These are phyloP conservation scores for Poeciliopsis turrubarensis DNA, from an alignment of 2,113 vertebrate species.

Conservation along the genomic window DNA sequence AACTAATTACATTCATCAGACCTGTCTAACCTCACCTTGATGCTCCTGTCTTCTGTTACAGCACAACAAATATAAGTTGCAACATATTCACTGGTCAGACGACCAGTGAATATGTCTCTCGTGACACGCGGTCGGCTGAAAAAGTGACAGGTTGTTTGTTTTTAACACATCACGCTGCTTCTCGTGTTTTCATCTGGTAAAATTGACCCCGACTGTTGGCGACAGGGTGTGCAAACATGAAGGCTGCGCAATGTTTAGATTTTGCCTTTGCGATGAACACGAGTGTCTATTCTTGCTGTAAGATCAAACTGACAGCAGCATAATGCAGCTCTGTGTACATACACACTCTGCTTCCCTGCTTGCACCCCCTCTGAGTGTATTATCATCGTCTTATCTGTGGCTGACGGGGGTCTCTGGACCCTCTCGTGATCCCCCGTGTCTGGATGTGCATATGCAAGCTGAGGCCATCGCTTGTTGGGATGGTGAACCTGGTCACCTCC, in stretches of 20 bases:
- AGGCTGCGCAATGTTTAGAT: conserved; percentile 10
- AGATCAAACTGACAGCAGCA: conserved; percentile 30
- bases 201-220: conserved; percentile 2
- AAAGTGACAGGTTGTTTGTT: neutral
- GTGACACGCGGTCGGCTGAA: neutral
- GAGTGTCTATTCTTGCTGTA: conserved; percentile 4
- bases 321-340: conserved; percentile 32
- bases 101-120: neutral
- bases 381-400: conserved; percentile 57
- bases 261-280: conserved; percentile 27
- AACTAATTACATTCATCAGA: conserved; percentile 8
- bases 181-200: neutral
- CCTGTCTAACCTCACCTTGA: neutral
- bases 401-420: conserved; percentile 36
- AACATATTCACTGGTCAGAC: neutral
- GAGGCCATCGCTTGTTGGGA: conserved; percentile 44
- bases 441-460: conserved; percentile 25
- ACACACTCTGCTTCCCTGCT: conserved; percentile 35
- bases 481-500: conserved; percentile 73
- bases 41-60: neutral
- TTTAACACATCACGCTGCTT: neutral
- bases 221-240: conserved; percentile 24
- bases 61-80: neutral
- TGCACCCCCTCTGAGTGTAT: conserved; percentile 29
- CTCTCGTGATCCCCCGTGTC: conserved; percentile 1